Conservation (phyloP, 2,888 invertebrate genomes). For the Mantis religiosa region DNA sequence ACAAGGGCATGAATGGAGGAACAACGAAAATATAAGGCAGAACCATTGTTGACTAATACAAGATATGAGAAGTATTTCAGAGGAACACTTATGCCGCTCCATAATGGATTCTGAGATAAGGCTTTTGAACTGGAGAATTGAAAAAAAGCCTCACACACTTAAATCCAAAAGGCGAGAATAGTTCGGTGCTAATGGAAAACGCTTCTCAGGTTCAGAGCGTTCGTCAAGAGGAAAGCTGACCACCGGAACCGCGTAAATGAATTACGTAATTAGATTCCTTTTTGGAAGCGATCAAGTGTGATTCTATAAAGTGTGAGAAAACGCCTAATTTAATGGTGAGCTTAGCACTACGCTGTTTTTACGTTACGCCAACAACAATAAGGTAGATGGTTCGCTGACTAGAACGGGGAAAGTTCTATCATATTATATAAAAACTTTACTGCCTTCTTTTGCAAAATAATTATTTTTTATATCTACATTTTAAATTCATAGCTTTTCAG, state of each 20-base stretch:
- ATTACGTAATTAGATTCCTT: background rate
- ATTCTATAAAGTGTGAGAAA: background rate
- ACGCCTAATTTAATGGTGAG: background rate
- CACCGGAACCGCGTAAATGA: background rate
- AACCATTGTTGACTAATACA: too few relatives aligned
- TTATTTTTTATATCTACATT: too few relatives aligned
- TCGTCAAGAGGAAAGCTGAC: background rate
- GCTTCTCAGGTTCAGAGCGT: background rate
- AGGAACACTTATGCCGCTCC: too few relatives aligned
- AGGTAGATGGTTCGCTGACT: background rate
- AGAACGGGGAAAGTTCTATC: background rate
- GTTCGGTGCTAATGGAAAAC: background rate
- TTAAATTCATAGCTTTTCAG: too few relatives aligned
- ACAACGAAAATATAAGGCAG: too few relatives aligned
- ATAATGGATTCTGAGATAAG: too few relatives aligned
- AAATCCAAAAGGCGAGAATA: too few relatives aligned
- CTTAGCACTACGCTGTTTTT: background rate
- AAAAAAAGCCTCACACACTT: too few relatives aligned
- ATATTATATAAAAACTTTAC: background rate
- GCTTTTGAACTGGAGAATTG: too few relatives aligned
- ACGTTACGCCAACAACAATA: background rate
- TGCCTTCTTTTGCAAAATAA: too few relatives aligned
- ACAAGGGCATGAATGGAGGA: too few relatives aligned
- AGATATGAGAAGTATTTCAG: too few relatives aligned
- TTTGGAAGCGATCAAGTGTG: background rate